These are phyloP conservation scores for Bombus impatiens DNA, from an alignment of 1,140 invertebrate species.

Conservation along the genomic window DNA sequence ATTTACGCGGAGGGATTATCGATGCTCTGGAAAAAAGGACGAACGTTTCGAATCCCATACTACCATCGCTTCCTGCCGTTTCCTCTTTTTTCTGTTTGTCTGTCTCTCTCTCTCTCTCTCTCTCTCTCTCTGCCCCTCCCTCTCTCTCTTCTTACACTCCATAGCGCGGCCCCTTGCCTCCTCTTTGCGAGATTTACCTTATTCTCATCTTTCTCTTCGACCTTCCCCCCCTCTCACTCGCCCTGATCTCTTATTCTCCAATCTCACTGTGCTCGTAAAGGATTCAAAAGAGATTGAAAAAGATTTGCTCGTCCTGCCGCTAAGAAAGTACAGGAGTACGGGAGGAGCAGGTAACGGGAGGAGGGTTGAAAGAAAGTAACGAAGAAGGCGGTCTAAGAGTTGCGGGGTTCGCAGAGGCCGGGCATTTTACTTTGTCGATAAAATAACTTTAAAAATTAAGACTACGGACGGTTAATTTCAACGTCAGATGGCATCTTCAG, in stretches of 20 bases:
- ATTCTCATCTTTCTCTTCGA: constrained; percentile 39
- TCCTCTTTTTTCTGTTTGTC: background rate
- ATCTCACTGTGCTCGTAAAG: constrained; percentile 65
- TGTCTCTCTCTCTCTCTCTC: background rate
- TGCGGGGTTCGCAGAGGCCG: background rate
- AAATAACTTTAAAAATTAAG: constrained; percentile 60
- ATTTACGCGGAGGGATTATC: constrained; percentile 58
- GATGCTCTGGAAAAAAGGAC: constrained; percentile 20
- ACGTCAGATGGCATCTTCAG: background rate
- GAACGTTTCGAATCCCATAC: constrained; percentile 20
- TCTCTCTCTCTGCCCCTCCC: background rate
- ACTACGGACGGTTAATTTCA: constrained; percentile 19
- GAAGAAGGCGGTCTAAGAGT: constrained; percentile 10
- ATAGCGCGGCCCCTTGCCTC: background rate
- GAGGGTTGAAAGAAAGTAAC: background rate
- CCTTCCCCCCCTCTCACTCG: background rate
- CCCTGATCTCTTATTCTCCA: constrained; percentile 48
- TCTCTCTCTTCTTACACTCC: background rate
- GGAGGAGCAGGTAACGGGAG: background rate
- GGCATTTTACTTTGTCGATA: constrained; percentile 48
- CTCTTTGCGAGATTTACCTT: constrained; percentile 58
- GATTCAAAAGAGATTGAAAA: constrained; percentile 72
- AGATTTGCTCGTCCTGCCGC: constrained; percentile 64
- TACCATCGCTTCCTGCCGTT: background rate
- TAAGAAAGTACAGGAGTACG: constrained; percentile 43